Percentiles rank a stretch among this genome's conserved stretches.
Conservation (phyloP, 2,797 vertebrate species). For the Lacerta bilineata region DNA sequence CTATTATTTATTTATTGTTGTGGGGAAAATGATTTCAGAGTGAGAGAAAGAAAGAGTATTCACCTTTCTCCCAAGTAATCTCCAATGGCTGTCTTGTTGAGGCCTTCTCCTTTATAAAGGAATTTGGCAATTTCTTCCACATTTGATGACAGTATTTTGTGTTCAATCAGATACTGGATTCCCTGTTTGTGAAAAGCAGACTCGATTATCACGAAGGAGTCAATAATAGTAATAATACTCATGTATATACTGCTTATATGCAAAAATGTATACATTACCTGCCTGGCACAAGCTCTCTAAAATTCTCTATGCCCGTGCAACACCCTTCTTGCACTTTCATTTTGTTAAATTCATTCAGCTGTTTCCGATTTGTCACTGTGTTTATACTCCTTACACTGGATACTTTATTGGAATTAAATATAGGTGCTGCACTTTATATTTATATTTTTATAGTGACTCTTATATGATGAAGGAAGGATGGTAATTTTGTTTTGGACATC, state of each 20-base stretch:
- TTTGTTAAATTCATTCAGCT: neutral
- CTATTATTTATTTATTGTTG: neutral
- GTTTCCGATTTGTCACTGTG: neutral
- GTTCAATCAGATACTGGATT: constrained; percentile 86
- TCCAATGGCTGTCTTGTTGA: constrained; percentile 95
- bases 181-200: constrained; percentile 79
- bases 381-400: neutral
- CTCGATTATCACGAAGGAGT: neutral
- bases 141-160: constrained; percentile 81
- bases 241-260: too few relatives aligned
- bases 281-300: neutral
- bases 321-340: neutral
- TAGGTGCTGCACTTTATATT: neutral
- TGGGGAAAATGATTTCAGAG: neutral
- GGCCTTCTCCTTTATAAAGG: constrained; percentile 93
- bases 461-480: neutral
- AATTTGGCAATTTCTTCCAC: constrained; percentile 86
- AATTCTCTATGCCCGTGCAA: neutral
- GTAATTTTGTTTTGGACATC: neutral
- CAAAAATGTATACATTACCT: neutral
- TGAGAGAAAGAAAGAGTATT: constrained; percentile 16
- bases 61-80: constrained; percentile 93
- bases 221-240: too few relatives aligned
- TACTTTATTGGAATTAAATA: neutral
- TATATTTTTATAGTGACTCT: neutral